Base-by-base conservation (phyloP, 1,140 invertebrate species). In the Caenorhabditis brenneri region DNA sequence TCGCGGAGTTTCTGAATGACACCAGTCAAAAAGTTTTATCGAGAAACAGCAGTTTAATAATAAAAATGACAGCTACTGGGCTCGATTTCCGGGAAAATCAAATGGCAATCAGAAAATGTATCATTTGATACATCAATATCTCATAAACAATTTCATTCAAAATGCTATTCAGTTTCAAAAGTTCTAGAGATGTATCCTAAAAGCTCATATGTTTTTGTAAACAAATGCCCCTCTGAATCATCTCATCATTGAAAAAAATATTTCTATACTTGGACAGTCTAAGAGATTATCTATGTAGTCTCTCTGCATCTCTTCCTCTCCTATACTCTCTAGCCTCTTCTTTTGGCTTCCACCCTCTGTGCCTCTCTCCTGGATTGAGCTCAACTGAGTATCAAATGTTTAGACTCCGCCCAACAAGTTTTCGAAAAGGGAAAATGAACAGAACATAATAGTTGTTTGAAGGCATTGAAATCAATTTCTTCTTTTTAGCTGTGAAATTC, bases 331-430 rank as follows among this genome's bases (percentile, higher is more conserved):
- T 65, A 4, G 6, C 29, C 31, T 19, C 19, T 22, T 2, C 7
- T 55, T 51, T 55, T 55, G 53, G 53, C 58, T 33, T 33, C 58
- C 58, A 33, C 31, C 29, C 31, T 65, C 58, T 33, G 5, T 65
- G 31, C 31, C 29, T 65, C 15, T 65, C 19, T 33, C 15, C 31
- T 16, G 9, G 16, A 33, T 31, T 33, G 58, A 65, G 31, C 58
- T 65, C 29, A 65, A 65, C 58, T 65, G 58, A 65, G 58, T 65
- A 65, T 65, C 58, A 65, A 65, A 65, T 36, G 58, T n/a, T n/a
- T n/a, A 19, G 22, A 19, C 58, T 9, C 29, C 58, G 58, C 58
- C 58, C 58, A 33, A 27, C 19, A 10, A 4, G 53, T 29, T 24
- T 55, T 51, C 48, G 48, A 29, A 29, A 33, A n/a, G 16, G 58